Conservation (phyloP, 2,888 invertebrate genomes). For the Elysia crispata region DNA sequence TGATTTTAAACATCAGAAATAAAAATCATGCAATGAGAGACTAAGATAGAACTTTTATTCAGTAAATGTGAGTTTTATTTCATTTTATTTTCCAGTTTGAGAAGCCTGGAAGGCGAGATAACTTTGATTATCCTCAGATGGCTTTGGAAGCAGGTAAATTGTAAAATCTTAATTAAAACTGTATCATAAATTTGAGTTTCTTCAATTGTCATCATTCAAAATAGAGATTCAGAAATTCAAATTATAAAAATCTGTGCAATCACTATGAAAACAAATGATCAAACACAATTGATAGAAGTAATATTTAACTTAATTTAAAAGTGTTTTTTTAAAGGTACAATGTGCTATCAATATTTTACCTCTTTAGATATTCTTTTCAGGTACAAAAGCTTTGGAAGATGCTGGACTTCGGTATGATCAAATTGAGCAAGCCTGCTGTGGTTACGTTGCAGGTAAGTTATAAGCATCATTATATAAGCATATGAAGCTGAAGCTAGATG, state of each 20-base stretch:
- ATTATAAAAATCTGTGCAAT: too few species aligned
- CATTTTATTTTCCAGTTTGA: slow-evolving; percentile 84
- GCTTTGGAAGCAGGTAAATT: slow-evolving; percentile 88
- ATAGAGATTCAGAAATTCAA: too few species aligned
- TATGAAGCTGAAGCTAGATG: too few species aligned
- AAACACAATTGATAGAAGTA: too few species aligned
- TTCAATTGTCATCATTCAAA: too few species aligned
- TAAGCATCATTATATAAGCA: too few species aligned
- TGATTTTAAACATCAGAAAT: too few species aligned
- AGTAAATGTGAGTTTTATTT: background rate
- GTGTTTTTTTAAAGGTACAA: too few species aligned
- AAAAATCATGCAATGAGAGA: too few species aligned
- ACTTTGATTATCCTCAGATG: slow-evolving; percentile 95
- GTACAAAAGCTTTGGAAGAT: slow-evolving; percentile 90
- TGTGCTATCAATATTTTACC: background rate
- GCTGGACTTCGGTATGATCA: slow-evolving; percentile 86
- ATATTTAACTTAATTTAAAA: background rate
- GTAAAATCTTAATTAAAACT: background rate
- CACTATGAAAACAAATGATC: too few species aligned
- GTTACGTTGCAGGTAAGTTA: slow-evolving; percentile 89
- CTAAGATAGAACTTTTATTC: background rate
- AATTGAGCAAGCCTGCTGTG: slow-evolving; percentile 92
- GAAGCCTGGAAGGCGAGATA: slow-evolving; percentile 89
- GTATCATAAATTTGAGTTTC: too few species aligned
- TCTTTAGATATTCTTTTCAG: slow-evolving; percentile 71